Evolutionary conservation across 2,113 vertebrate species (phyloP), one percentile per base, ranked within the genome.

Genomic region (Leucopsar rothschildi): DNA sequence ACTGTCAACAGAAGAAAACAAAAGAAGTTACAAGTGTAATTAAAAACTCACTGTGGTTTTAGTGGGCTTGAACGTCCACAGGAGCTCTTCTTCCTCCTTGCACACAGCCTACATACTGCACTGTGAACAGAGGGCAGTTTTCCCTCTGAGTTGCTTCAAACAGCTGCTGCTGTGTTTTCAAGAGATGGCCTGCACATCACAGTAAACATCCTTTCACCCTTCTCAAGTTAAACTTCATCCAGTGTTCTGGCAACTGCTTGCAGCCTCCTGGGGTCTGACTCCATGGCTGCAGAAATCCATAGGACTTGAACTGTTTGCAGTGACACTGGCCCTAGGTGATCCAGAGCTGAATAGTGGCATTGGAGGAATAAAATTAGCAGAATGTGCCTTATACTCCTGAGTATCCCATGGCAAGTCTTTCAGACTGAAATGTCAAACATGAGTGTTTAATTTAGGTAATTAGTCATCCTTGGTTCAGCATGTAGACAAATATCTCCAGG

Each of bases 81-180:
- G 61, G 66, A 78, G 65, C 40, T 93, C 25, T 69, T 87, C 25
- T 25, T 40, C 23, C 28, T 49, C 27, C 35, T 39, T 9, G 56
- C 17, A 13, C 0, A 1, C 6, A 1, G 44, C 52, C 28, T 40
- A 40, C 42, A 23, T 0, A 0, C 45, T 56, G 25, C 25, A 56
- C n/a, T 11, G 3, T 60, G 75, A 96, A 49, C 5, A 77, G 16
- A 68, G 55, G 50, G n/a, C 63, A 72, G 47, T 80, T 82, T 79
- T 87, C 81, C 55, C 25, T 66, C 64, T 42, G 33, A 83, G 19
- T 45, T 64, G 49, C 55, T 87, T 70, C 25, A 47, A n/a, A 71
- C 63, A 63, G 64, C 31, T 73, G 52, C 53, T 68, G 31, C 37
- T 53, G 23, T 57, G 31, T 82, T 94, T 95, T 80, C 3, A 4